These are phyloP conservation scores for Tubiluchus corallicola DNA, from an alignment of 2,888 invertebrate genomes.

Conservation along the genomic window DNA sequence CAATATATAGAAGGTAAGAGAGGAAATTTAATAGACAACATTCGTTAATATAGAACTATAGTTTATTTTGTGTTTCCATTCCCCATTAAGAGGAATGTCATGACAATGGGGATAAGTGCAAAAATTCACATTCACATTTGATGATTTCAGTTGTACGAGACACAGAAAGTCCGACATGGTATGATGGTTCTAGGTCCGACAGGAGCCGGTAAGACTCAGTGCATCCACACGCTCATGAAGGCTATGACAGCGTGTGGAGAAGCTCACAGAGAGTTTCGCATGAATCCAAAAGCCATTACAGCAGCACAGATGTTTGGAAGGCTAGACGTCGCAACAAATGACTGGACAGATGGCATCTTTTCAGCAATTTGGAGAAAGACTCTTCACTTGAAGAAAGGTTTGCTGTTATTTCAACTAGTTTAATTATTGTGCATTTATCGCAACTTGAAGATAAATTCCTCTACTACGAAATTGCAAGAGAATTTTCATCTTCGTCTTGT, in stretches of 20 bases:
- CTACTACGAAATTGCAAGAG: no score
- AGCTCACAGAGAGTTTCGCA: slow-evolving; percentile 78
- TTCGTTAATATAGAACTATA: not conserved
- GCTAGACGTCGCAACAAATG: slow-evolving; percentile 87
- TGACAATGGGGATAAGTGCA: no score
- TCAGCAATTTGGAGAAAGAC: slow-evolving; percentile 91
- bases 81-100: no score
- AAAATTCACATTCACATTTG: no score
- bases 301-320: slow-evolving; percentile 95
- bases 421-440: no score
- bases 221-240: slow-evolving; percentile 74
- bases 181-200: slow-evolving; percentile 89
- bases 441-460: no score
- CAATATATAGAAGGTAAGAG: no score
- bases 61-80: no score
- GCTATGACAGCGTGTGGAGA: slow-evolving; percentile 67
- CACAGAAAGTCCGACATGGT: slow-evolving; percentile 81
- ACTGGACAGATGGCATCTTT: slow-evolving; percentile 97
- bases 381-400: slow-evolving; percentile 57
- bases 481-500: no score
- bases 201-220: slow-evolving; percentile 84
- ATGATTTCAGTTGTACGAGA: slow-evolving; percentile 71
- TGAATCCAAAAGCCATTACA: slow-evolving; percentile 96
- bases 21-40: no score
- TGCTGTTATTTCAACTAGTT: no score